Base-by-base conservation (phyloP, 2,888 invertebrate species). In the Parascotia fuliginaria region DNA sequence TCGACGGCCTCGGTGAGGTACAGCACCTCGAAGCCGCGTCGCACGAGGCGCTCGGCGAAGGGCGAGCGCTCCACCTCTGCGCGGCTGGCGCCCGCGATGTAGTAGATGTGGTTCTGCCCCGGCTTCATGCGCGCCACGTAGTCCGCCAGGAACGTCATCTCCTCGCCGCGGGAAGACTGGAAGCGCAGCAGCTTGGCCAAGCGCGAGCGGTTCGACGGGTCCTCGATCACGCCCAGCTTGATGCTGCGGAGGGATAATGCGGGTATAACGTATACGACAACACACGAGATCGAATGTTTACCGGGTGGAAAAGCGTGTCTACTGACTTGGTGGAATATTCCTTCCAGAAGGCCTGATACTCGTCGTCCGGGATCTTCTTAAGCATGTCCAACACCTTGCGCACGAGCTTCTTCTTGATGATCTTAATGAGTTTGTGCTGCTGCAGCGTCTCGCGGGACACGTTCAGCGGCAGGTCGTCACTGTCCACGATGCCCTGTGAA, bases 361-460 rank as follows among this genome's bases (percentile, higher is more conserved):
- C 96, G 40, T 96, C 97, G 54, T 96, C 96, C 42, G 96, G 94
- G 56, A 99, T 95, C 91, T 99, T 99, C 93, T 98, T 99, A 64
- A 99, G 95, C 98, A 99, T 98, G 85, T 99, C 99, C 43, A 99
- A 92, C 5, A 97, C 97, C 89, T 99, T 99, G 40, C 99, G 95
- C 11, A 99, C 97, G 53, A 99, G 93, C 83, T 99, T 99, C 94
- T 99, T 99, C 93, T 98, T 98, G 83, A 99, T 99, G 49, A 99
- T 98, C 91, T 99, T 99, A 76, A 99, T 96, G 6, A 99, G 94
- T 87, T 99, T 99, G 93, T 99, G 98, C 83, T 99, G 99, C 85
- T 99, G 99, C 24, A 99, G 94, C 42, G 98, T 99, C 93, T 99
- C 99, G 69, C 99, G 96, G 0, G 98, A 98, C 22, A 99, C 99